These are phyloP conservation scores for Siderastrea radians DNA, from an alignment of 92 coral and sea anemone genomes.

Conservation along the genomic window DNA sequence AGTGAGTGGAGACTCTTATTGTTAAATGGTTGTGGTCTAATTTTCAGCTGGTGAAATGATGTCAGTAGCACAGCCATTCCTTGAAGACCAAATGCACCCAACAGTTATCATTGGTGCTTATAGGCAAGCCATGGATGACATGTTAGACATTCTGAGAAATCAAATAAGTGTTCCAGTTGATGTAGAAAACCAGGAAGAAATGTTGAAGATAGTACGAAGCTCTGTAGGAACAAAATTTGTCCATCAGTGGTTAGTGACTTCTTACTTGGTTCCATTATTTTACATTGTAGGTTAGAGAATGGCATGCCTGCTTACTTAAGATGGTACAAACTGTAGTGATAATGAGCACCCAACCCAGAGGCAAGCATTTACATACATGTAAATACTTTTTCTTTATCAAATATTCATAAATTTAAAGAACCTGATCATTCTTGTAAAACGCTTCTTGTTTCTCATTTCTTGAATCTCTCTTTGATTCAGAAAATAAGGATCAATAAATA, in stretches of 20 bases:
- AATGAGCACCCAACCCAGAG: too few species aligned
- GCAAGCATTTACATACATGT: too few species aligned
- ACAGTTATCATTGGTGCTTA: constrained; percentile 94
- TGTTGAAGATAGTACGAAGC: constrained; percentile 95
- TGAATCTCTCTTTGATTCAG: too few species aligned
- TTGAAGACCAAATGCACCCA: constrained; percentile 96
- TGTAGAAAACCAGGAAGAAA: constrained; percentile 88
- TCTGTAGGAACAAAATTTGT: constrained; percentile 98
- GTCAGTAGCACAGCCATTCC: constrained; percentile 98
- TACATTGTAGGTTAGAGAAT: too few species aligned
- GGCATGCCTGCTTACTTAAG: too few species aligned
- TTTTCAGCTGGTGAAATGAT: constrained; percentile 97
- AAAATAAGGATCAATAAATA: too few species aligned
- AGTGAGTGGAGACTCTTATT: constrained; percentile 50
- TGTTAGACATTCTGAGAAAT: constrained; percentile 86
- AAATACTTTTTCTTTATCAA: too few species aligned
- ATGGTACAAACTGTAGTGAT: too few species aligned
- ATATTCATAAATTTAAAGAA: too few species aligned
- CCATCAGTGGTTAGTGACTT: constrained; percentile 84
- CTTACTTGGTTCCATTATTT: neutral
- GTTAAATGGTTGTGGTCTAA: neutral
- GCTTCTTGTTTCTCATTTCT: too few species aligned
- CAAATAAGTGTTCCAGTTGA: constrained; percentile 97
- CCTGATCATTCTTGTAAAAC: too few species aligned
- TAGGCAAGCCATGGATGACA: constrained; percentile 95